Evolutionary conservation across 2,888 invertebrate genomes (phyloP).

Genomic region (Mantis religiosa): DNA sequence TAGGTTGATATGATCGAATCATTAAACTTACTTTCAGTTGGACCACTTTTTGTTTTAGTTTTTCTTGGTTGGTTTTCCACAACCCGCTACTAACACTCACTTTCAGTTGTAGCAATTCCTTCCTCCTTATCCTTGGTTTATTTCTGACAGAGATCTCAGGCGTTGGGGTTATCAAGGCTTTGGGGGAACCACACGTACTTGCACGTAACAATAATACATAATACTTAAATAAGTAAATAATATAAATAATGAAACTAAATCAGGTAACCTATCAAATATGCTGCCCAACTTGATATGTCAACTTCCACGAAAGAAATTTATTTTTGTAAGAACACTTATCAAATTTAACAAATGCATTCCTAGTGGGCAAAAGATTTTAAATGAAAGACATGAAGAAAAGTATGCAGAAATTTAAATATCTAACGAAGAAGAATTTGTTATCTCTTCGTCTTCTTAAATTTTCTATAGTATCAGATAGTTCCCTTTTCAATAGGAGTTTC

Average conservation of each 20-base stretch:
- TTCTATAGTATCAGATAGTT: conserved; percentile 34
- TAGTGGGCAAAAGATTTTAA: conserved; percentile 36
- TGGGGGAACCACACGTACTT: conserved; percentile 34
- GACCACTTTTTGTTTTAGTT: conserved; percentile 27
- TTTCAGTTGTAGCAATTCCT: neutral
- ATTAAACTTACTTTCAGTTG: conserved; percentile 24
- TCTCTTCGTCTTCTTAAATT: conserved; percentile 33
- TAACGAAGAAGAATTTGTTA: conserved; percentile 33
- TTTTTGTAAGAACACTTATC: conserved; percentile 36
- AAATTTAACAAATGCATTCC: conserved; percentile 36
- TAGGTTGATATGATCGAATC: neutral
- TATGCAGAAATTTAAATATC: conserved; percentile 32
- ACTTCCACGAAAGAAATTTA: conserved; percentile 37
- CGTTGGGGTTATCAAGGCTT: neutral
- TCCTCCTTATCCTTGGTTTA: neutral
- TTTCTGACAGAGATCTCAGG: neutral
- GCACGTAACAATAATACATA: conserved; percentile 34
- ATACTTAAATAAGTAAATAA: conserved; percentile 32
- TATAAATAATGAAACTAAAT: conserved; percentile 34
- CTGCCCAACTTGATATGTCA: conserved; percentile 36
- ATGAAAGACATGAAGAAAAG: conserved; percentile 33
- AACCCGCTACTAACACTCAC: conserved; percentile 21
- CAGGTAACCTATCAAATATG: conserved; percentile 35
- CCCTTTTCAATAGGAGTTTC: conserved; percentile 31
- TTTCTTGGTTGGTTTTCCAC: conserved; percentile 22